phyloP scores from a whole-genome alignment of 2,113 vertebrate genomes.

The Tretioscincus oriximinensis region DNA sequence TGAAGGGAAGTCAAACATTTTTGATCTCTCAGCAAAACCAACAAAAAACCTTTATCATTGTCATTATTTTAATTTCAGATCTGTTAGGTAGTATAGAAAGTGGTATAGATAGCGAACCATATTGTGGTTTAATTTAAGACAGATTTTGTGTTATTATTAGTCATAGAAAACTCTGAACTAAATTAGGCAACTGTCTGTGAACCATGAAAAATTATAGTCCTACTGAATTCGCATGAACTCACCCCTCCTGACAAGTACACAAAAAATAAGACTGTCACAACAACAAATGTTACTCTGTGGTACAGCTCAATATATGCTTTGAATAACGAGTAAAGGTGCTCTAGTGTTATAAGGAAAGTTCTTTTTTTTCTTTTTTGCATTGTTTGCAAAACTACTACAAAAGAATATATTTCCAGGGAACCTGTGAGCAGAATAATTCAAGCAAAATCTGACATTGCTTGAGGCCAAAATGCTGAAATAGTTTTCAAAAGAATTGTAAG shows the following conservation, averaged over 20 bases:
- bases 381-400: conserved; percentile 42
- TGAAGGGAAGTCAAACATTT: background rate
- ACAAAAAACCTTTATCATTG: background rate
- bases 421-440: conserved; percentile 63
- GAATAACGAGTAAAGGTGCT: conserved; percentile 7
- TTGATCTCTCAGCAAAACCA: background rate
- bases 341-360: background rate
- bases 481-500: conserved; percentile 62
- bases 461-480: conserved; percentile 67
- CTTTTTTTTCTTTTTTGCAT: conserved; percentile 18
- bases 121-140: background rate
- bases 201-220: background rate
- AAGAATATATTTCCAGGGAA: conserved; percentile 42
- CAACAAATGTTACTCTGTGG: background rate
- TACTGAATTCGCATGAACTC: background rate
- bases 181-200: background rate
- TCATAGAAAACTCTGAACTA: background rate
- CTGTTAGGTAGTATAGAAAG: background rate
- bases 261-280: background rate
- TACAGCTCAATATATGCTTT: background rate
- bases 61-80: background rate
- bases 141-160: background rate
- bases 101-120: background rate
- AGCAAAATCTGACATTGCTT: conserved; percentile 68
- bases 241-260: background rate